Conservation (phyloP, 1,140 invertebrate species). For the Hormaphis cornu region DNA sequence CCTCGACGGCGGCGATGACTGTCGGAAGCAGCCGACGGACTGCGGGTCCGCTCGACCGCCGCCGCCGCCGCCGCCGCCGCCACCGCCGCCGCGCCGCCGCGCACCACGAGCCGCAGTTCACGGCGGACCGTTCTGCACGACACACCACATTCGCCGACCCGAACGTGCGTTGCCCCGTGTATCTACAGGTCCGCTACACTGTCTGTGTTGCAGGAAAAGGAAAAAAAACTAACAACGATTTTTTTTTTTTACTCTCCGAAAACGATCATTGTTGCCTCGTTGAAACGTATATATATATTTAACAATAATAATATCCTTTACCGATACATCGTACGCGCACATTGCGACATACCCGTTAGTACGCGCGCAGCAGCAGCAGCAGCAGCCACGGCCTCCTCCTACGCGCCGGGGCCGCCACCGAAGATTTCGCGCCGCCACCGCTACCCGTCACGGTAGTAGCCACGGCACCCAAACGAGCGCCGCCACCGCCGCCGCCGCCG, state of each 20-base stretch:
- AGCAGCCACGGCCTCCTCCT: background rate
- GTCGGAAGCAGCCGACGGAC: background rate
- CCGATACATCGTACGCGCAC: too few relatives aligned
- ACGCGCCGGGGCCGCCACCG: background rate
- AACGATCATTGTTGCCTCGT: too few relatives aligned
- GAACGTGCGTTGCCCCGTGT: too few relatives aligned
- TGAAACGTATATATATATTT: too few relatives aligned
- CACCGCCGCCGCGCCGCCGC: background rate
- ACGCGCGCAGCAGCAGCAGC: too few relatives aligned
- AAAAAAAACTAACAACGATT: too few relatives aligned
- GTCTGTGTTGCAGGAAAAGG: too few relatives aligned
- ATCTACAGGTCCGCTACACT: too few relatives aligned
- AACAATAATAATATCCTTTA: too few relatives aligned
- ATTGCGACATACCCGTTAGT: too few relatives aligned
- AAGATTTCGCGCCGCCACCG: background rate
- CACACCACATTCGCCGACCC: background rate
- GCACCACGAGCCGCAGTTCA: conserved; percentile 4
- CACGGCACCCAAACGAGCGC: conserved; percentile 28
- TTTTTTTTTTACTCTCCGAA: too few relatives aligned
- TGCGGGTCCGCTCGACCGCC: background rate
- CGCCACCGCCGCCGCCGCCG: background rate
- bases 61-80: background rate
- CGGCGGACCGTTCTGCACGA: conserved; percentile 18
- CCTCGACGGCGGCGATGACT: background rate
- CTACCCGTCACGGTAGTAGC: conserved; percentile 5